Conservation (phyloP, 2,113 vertebrate species). For the Potamarius usumacintae region DNA sequence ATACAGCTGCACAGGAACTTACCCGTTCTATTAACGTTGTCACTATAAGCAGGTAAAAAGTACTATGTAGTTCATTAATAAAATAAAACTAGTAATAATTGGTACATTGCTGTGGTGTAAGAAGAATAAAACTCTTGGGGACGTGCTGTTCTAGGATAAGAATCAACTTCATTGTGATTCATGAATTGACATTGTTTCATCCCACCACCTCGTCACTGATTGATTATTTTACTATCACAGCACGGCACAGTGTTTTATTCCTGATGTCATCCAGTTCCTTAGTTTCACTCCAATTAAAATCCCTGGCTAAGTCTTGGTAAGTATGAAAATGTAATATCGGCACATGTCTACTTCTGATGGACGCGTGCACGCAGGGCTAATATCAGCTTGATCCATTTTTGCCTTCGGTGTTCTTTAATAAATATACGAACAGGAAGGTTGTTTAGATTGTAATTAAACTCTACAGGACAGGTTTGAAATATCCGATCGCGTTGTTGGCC, state of each 20-base stretch:
- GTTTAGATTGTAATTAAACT: neutral
- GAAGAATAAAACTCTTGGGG: neutral
- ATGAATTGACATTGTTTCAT: neutral
- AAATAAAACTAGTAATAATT: neutral
- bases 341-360: neutral
- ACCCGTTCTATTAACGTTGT: neutral
- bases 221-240: neutral
- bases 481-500: neutral
- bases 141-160: neutral
- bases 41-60: neutral
- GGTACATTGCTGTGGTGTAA: neutral
- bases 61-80: neutral
- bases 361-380: neutral
- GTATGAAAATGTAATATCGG: neutral
- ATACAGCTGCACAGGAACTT: neutral
- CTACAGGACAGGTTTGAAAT: neutral
- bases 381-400: neutral
- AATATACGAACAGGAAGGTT: neutral
- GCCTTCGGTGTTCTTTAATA: neutral
- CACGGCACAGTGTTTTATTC: neutral
- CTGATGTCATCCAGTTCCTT: no score
- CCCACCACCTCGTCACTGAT: neutral
- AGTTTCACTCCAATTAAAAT: no score
- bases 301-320: neutral
- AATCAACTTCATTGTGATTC: neutral